phyloP scores from a whole-genome alignment of 2,888 invertebrate genomes.

The Acrocera orbiculus region DNA sequence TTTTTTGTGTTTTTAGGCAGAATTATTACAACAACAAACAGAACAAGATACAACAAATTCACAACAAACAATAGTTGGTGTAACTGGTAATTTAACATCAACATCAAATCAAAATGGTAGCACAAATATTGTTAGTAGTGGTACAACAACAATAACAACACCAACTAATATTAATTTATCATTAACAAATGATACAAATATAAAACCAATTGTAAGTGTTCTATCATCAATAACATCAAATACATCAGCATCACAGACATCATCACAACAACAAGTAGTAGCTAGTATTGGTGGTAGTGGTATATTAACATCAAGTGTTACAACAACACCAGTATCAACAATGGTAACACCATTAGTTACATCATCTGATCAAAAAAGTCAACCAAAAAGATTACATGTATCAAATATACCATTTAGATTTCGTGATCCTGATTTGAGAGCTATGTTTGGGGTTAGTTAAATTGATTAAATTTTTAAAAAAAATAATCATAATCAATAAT shows the following conservation, averaged over 20 bases:
- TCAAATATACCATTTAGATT: slow-evolving; percentile 99
- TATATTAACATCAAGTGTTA: slow-evolving; percentile 24
- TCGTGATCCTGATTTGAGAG: slow-evolving; percentile 94
- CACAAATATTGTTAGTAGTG: too few relatives aligned
- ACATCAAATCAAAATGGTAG: too few relatives aligned
- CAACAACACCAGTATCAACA: slow-evolving; percentile 31
- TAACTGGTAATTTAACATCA: slow-evolving; percentile 7
- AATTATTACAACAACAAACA: slow-evolving; percentile 43
- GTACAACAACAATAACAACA: slow-evolving; percentile 11
- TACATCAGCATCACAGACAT: slow-evolving; percentile 17
- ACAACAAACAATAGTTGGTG: slow-evolving; percentile 1
- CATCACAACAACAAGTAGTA: slow-evolving; percentile 27
- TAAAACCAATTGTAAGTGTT: slow-evolving; percentile 17
- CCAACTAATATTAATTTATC: slow-evolving; percentile 7
- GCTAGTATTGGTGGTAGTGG: slow-evolving; percentile 16
- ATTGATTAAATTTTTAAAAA: neutral
- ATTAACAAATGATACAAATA: too few relatives aligned
- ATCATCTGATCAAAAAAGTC: slow-evolving; percentile 41
- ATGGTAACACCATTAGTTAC: slow-evolving; percentile 35
- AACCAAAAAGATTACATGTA: slow-evolving; percentile 93
- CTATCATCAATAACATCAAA: slow-evolving; percentile 18
- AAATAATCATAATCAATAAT: neutral
- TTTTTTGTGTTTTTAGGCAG: slow-evolving; percentile 27
- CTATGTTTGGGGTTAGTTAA: slow-evolving; percentile 90
- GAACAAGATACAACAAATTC: slow-evolving; percentile 33